phyloP scores from a whole-genome alignment of 2,888 invertebrate genomes.

The Torymus aiolomorphi region DNA sequence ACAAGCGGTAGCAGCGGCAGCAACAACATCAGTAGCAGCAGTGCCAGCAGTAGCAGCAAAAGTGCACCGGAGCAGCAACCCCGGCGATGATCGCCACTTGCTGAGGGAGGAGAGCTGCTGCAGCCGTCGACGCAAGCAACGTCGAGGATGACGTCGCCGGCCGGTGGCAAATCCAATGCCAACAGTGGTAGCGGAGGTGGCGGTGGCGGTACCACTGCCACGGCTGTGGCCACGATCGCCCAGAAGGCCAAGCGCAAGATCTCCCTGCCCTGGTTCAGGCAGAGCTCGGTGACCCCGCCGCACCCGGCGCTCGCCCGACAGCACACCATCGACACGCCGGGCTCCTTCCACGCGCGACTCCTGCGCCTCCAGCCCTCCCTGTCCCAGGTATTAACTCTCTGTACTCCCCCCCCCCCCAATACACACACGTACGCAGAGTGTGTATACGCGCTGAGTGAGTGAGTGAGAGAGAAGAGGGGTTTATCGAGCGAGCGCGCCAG shows the following conservation, averaged over 20 bases:
- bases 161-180: slow-evolving; percentile 20
- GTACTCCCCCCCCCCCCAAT: neutral
- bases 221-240: slow-evolving; percentile 64
- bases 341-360: slow-evolving; percentile 87
- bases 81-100: too few relatives aligned
- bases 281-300: slow-evolving; percentile 84
- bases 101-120: slow-evolving; percentile 42
- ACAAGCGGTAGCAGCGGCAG: too few relatives aligned
- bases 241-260: slow-evolving; percentile 89
- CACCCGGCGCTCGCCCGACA: slow-evolving; percentile 88
- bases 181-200: too few relatives aligned
- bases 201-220: too few relatives aligned
- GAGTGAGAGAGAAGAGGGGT: neutral
- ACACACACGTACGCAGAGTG: too few relatives aligned
- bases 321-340: slow-evolving; percentile 93
- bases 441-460: too few relatives aligned
- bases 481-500: neutral
- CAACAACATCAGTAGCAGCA: too few relatives aligned
- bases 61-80: too few relatives aligned
- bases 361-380: slow-evolving; percentile 83
- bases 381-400: slow-evolving; percentile 76
- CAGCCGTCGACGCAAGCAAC: neutral
- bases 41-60: too few relatives aligned
- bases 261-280: slow-evolving; percentile 92
- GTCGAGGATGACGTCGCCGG: slow-evolving; percentile 48